Percentiles rank a stretch among this genome's conserved stretches.
These are phyloP conservation scores for Aphelocoma californica DNA, from an alignment of 2,797 vertebrate species.

Conservation along the genomic window DNA sequence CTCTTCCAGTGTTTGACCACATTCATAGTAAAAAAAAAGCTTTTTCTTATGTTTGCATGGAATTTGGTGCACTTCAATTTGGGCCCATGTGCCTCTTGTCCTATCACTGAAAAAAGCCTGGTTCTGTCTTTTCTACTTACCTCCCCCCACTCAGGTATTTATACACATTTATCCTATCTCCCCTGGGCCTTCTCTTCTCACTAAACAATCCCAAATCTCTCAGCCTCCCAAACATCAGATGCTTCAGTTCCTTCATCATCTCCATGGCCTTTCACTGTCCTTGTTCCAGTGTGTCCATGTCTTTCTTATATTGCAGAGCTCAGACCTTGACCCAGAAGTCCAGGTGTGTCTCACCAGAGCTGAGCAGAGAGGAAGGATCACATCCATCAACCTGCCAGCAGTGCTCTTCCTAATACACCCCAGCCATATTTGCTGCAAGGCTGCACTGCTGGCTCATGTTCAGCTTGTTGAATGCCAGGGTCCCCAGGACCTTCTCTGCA, in stretches of 20 bases:
- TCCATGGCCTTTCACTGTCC: background rate
- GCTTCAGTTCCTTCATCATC: background rate
- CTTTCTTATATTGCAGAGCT: background rate
- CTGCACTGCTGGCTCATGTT: background rate
- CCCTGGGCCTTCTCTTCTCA: background rate
- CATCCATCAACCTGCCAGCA: background rate
- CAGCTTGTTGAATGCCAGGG: background rate
- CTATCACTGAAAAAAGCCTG: background rate
- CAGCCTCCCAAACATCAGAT: background rate
- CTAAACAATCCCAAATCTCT: background rate
- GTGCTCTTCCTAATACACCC: background rate
- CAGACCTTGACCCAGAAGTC: background rate
- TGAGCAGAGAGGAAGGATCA: background rate
- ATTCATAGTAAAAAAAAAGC: background rate
- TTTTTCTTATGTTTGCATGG: background rate
- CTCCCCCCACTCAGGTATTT: background rate
- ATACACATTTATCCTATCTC: background rate
- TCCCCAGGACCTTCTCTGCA: background rate
- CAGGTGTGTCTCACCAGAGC: background rate
- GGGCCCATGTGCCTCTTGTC: background rate
- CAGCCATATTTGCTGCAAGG: background rate
- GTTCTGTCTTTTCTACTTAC: background rate
- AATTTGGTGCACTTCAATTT: background rate
- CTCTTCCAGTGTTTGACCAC: background rate
- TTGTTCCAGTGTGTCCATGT: background rate